phyloP scores from a whole-genome alignment of 2,888 invertebrate genomes.

The Isoperla grammatica region DNA sequence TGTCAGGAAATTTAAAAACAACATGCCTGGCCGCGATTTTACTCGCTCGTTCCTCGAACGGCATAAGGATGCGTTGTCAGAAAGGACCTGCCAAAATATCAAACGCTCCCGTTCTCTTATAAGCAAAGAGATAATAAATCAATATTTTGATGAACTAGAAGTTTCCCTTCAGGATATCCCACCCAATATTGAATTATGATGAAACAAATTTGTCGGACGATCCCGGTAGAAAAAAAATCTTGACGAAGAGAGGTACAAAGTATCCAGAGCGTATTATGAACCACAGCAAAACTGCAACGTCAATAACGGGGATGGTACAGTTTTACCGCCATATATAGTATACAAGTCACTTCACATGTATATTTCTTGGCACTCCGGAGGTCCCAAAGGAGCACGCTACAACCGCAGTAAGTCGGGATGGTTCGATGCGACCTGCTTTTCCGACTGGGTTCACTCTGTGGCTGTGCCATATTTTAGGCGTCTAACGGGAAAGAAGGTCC shows the following conservation, averaged over 20 bases:
- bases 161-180: slow-evolving; percentile 26
- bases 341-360: slow-evolving; percentile 29
- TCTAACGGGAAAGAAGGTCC: slow-evolving; percentile 28
- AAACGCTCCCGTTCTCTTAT: slow-evolving; percentile 33
- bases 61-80: slow-evolving; percentile 16
- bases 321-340: slow-evolving; percentile 31
- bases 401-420: slow-evolving; percentile 37
- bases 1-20: slow-evolving; percentile 15
- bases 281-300: slow-evolving; percentile 24
- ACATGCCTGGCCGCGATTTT: slow-evolving; percentile 20
- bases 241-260: slow-evolving; percentile 28
- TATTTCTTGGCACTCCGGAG: slow-evolving; percentile 28
- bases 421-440: slow-evolving; percentile 37
- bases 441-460: slow-evolving; percentile 36
- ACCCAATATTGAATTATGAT: slow-evolving; percentile 36
- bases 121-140: slow-evolving; percentile 30
- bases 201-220: slow-evolving; percentile 38
- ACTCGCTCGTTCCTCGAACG: slow-evolving; percentile 15
- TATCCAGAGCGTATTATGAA: slow-evolving; percentile 32
- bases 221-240: slow-evolving; percentile 32
- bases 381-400: slow-evolving; percentile 31
- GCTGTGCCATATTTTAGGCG: slow-evolving; percentile 28
- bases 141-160: slow-evolving; percentile 34
- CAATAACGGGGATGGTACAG: slow-evolving; percentile 25
- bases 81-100: slow-evolving; percentile 26